phyloP scores from a whole-genome alignment of 2,797 vertebrate genomes.

The Lateolabrax maculatus region DNA sequence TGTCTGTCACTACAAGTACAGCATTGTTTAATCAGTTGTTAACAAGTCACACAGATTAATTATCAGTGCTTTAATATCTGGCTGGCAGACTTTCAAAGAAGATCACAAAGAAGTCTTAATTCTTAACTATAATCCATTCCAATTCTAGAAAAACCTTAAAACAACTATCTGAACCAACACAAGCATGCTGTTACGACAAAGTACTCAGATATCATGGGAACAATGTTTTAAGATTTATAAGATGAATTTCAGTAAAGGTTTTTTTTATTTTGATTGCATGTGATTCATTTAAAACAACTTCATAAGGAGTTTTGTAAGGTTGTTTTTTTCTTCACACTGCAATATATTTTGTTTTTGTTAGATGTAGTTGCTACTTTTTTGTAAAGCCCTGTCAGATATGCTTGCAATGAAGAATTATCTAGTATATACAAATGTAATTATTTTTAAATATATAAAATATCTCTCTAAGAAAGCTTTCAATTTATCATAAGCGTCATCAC shows the following conservation, averaged over 20 bases:
- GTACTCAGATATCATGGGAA: not conserved
- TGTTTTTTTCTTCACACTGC: not conserved
- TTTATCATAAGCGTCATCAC: not conserved
- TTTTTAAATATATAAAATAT: not conserved
- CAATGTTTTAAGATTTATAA: not conserved
- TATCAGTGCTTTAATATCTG: slow-evolving; percentile 48
- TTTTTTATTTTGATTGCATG: not conserved
- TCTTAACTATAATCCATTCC: not conserved
- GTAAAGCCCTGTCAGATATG: not conserved
- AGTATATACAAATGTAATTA: not conserved
- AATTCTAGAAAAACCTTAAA: not conserved
- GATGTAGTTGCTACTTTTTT: slow-evolving; percentile 3
- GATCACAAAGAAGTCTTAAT: not conserved
- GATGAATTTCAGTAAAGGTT: not conserved
- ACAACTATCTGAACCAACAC: not conserved
- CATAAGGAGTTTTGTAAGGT: not conserved
- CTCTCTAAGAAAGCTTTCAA: not conserved
- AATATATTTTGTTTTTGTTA: not conserved
- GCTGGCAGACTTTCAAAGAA: slow-evolving; percentile 14
- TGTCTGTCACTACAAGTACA: slow-evolving; percentile 47
- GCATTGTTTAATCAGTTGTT: slow-evolving; percentile 56
- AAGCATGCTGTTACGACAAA: not conserved
- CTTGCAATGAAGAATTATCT: not conserved
- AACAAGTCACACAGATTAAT: slow-evolving; percentile 61
- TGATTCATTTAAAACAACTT: not conserved